Percentiles rank a stretch among this genome's conserved stretches.
These are phyloP conservation scores for Metellina segmentata DNA, from an alignment of 2,888 invertebrate species.

Conservation along the genomic window DNA sequence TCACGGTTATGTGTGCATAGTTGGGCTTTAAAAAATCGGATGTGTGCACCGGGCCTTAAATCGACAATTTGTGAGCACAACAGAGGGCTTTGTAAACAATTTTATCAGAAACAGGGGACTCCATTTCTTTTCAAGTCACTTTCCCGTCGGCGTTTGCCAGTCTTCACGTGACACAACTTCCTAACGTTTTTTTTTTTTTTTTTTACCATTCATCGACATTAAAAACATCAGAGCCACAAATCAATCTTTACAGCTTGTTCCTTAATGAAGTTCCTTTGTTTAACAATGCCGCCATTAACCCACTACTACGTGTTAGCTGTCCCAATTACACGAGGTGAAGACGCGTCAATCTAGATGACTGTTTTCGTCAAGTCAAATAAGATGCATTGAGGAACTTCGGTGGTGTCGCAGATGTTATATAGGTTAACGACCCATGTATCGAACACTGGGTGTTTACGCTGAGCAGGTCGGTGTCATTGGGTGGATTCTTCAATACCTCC, in stretches of 20 bases:
- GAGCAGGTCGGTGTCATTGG: neutral
- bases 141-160: neutral
- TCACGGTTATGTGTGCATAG: too few relatives aligned
- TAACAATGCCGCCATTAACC: neutral
- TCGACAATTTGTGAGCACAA: too few relatives aligned
- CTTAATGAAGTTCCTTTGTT: neutral
- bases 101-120: neutral
- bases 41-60: too few relatives aligned
- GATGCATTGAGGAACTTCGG: neutral
- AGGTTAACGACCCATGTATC: constrained; percentile 20
- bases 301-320: neutral
- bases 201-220: too few relatives aligned
- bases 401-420: neutral
- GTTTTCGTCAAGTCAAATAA: neutral
- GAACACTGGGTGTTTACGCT: constrained; percentile 21
- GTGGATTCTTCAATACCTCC: neutral
- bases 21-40: too few relatives aligned
- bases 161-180: too few relatives aligned
- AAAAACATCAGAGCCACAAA: neutral
- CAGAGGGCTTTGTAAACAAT: neutral
- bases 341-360: neutral
- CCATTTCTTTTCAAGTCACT: neutral
- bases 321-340: constrained; percentile 16
- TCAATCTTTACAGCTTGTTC: neutral
- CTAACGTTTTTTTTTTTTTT: too few relatives aligned